phyloP scores from a whole-genome alignment of 1,140 invertebrate species.

The Ips typographus region DNA sequence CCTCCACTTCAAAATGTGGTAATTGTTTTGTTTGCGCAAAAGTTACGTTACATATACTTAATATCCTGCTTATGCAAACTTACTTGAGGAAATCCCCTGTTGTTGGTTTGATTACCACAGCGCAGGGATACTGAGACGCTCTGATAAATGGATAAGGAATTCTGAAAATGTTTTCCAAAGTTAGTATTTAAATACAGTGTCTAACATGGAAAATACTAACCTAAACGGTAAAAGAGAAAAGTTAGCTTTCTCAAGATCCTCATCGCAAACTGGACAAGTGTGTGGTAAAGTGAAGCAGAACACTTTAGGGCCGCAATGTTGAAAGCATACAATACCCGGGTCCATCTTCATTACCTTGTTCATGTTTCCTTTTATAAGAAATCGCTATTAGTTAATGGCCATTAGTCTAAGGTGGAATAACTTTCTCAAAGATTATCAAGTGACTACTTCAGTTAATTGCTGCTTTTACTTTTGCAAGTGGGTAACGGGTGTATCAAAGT shows the following conservation, averaged over 20 bases:
- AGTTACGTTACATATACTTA: neutral
- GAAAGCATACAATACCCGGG: constrained; percentile 79
- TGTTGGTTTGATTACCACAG: constrained; percentile 77
- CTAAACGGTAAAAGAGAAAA: constrained; percentile 72
- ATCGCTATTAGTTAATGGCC: neutral
- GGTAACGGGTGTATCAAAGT: too few species aligned
- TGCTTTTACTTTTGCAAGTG: neutral
- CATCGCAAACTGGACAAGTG: constrained; percentile 69
- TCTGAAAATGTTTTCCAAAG: constrained; percentile 52
- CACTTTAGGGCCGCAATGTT: constrained; percentile 77
- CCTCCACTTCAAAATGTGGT: constrained; percentile 8
- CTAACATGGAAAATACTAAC: constrained; percentile 49
- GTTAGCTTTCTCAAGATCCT: constrained; percentile 59
- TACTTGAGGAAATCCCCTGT: constrained; percentile 80
- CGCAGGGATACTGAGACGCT: constrained; percentile 70
- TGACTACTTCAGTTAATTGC: neutral
- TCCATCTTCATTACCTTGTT: constrained; percentile 53
- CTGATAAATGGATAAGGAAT: constrained; percentile 77
- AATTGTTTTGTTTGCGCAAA: constrained; percentile 17
- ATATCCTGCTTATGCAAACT: constrained; percentile 44
- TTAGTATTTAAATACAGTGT: neutral
- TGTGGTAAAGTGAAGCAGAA: constrained; percentile 74
- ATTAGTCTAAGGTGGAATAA: neutral
- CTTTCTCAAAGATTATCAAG: constrained; percentile 2
- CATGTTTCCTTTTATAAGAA: constrained; percentile 10